Evolutionary conservation across 2,797 vertebrate genomes (phyloP).

Genomic region (Enteromius anoplus): DNA sequence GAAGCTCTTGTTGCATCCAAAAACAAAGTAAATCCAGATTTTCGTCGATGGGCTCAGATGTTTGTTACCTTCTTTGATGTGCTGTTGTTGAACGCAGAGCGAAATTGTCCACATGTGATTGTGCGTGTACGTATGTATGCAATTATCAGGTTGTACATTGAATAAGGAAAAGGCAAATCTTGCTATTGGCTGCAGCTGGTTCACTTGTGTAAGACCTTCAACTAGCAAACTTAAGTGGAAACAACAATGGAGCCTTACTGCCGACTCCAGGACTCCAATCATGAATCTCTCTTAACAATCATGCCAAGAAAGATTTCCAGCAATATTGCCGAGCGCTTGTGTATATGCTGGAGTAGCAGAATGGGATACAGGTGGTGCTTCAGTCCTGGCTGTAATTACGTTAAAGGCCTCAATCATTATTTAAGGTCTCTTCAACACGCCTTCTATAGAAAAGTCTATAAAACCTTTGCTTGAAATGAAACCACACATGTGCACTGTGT

Average conservation of each 20-base stretch:
- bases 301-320: slow-evolving; percentile 25
- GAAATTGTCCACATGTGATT: slow-evolving; percentile 9
- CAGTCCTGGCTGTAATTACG: slow-evolving; percentile 71
- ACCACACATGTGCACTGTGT: slow-evolving; percentile 56
- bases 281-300: slow-evolving; percentile 1
- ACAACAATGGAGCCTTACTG: slow-evolving; percentile 2
- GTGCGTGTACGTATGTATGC: slow-evolving; percentile 7
- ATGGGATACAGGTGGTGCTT: slow-evolving; percentile 62
- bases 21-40: slow-evolving; percentile 13
- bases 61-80: slow-evolving; percentile 45
- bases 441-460: slow-evolving; percentile 67
- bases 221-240: slow-evolving; percentile 27
- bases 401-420: slow-evolving; percentile 61
- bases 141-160: slow-evolving; percentile 1
- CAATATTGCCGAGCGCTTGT: slow-evolving; percentile 8
- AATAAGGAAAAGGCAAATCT: neutral
- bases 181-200: slow-evolving; percentile 22
- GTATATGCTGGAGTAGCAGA: slow-evolving; percentile 28
- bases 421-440: slow-evolving; percentile 48
- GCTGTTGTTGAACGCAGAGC: slow-evolving; percentile 6
- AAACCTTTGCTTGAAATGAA: slow-evolving; percentile 72
- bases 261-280: slow-evolving; percentile 9
- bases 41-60: slow-evolving; percentile 5
- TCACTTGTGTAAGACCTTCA: slow-evolving; percentile 12
- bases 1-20: neutral